These are phyloP conservation scores for Parelbella ahira DNA, from an alignment of 2,888 invertebrate species.

Conservation along the genomic window DNA sequence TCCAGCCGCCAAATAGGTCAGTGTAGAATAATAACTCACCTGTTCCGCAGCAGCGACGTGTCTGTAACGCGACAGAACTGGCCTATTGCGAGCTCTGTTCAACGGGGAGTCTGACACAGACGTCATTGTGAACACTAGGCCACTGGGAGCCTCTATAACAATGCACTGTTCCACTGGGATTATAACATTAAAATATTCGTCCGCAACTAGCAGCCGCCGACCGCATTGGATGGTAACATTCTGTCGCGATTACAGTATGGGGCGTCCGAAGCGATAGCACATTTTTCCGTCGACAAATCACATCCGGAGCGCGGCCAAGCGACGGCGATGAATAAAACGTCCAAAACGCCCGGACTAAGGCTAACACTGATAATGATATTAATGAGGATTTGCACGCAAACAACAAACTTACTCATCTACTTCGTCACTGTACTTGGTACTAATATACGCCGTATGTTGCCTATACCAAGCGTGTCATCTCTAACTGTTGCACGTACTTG, in stretches of 20 bases:
- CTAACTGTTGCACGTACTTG: too few species aligned
- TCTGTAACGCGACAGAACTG: conserved; percentile 68
- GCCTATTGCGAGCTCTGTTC: conserved; percentile 61
- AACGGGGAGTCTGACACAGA: conserved; percentile 66
- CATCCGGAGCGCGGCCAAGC: conserved; percentile 68
- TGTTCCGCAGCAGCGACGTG: conserved; percentile 54
- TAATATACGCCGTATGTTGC: too few species aligned
- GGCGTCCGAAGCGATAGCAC: conserved; percentile 68
- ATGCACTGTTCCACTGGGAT: conserved; percentile 22
- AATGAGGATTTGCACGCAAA: conserved; percentile 44
- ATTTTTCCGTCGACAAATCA: conserved; percentile 77
- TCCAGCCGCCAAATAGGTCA: conserved; percentile 3
- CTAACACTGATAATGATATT: conserved; percentile 53
- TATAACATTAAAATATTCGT: conserved; percentile 27
- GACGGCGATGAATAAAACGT: conserved; percentile 68
- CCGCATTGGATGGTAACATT: conserved; percentile 66
- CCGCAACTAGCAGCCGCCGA: conserved; percentile 42
- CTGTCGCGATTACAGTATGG: conserved; percentile 62
- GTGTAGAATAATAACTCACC: conserved; percentile 43
- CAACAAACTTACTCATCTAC: conserved; percentile 34
- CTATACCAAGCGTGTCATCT: too few species aligned
- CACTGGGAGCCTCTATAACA: conserved; percentile 26
- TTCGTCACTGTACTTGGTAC: conserved; percentile 10
- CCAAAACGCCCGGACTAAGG: conserved; percentile 50
- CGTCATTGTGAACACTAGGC: conserved; percentile 45